These are phyloP conservation scores for Dolomedes plantarius DNA, from an alignment of 2,888 invertebrate species.

Conservation along the genomic window DNA sequence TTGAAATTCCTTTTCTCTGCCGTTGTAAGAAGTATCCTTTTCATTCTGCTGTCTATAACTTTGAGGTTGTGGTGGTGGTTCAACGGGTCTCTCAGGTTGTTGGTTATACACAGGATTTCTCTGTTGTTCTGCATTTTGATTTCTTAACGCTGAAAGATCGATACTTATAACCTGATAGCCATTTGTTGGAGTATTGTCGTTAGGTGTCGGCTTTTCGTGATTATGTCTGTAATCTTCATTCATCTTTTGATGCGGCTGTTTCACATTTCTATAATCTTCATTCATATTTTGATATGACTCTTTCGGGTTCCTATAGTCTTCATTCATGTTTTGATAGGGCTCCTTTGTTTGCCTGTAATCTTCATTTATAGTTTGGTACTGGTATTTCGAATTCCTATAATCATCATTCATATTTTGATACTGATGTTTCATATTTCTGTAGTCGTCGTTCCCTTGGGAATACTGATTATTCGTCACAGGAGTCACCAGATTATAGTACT, in stretches of 20 bases:
- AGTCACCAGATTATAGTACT: constrained; percentile 21
- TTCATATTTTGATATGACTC: too few species aligned
- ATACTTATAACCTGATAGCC: constrained; percentile 11
- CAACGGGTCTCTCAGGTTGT: not conserved
- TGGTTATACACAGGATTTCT: not conserved
- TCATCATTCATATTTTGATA: not conserved
- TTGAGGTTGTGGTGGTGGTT: not conserved
- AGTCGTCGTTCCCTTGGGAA: too few species aligned
- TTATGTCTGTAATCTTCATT: too few species aligned
- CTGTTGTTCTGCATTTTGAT: not conserved
- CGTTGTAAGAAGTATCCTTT: not conserved
- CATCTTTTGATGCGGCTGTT: too few species aligned
- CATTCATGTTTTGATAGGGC: too few species aligned
- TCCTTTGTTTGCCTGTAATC: too few species aligned
- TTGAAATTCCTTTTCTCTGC: not conserved
- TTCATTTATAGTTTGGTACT: not conserved
- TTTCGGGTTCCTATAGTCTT: too few species aligned
- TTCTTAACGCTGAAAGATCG: not conserved
- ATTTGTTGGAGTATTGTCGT: not conserved
- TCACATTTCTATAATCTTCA: too few species aligned
- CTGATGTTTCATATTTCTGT: not conserved
- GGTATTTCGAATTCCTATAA: not conserved
- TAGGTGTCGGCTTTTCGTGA: not conserved
- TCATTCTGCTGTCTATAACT: not conserved
- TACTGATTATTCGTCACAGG: not conserved